A percentile compares a stretch with the other conserved stretches of the same genome.
Evolutionary conservation across 2,888 invertebrate species (phyloP).

Genomic region (Chelonus formosanus): DNA sequence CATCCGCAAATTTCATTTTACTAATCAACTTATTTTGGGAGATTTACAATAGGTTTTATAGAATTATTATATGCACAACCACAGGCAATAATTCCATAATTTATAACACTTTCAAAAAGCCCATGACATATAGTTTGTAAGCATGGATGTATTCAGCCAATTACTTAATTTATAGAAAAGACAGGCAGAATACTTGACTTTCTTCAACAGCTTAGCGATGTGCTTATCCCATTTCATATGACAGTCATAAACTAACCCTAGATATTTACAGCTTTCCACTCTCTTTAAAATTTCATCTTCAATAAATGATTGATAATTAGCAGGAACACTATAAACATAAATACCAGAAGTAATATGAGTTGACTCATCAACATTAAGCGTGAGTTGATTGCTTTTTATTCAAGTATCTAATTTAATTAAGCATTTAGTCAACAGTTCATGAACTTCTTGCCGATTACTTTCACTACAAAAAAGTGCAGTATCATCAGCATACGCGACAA

Average conservation of each 20-base stretch:
- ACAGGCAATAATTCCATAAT: neutral
- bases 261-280: neutral
- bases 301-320: neutral
- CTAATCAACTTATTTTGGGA: too few relatives aligned
- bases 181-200: neutral
- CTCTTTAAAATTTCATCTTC: neutral
- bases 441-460: neutral
- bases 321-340: neutral
- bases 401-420: neutral
- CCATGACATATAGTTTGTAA: neutral
- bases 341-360: neutral
- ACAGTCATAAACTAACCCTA: neutral
- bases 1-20: too few relatives aligned
- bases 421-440: neutral
- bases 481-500: slow-evolving; percentile 5
- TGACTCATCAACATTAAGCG: neutral
- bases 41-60: too few relatives aligned
- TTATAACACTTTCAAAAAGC: neutral
- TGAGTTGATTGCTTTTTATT: neutral
- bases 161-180: neutral
- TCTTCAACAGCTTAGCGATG: neutral
- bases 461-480: neutral
- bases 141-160: neutral
- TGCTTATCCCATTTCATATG: neutral
- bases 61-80: slow-evolving; percentile 1